Percentiles rank a stretch among this genome's conserved stretches.
These are phyloP conservation scores for Orthosia gothica DNA, from an alignment of 2,888 invertebrate genomes.

Conservation along the genomic window DNA sequence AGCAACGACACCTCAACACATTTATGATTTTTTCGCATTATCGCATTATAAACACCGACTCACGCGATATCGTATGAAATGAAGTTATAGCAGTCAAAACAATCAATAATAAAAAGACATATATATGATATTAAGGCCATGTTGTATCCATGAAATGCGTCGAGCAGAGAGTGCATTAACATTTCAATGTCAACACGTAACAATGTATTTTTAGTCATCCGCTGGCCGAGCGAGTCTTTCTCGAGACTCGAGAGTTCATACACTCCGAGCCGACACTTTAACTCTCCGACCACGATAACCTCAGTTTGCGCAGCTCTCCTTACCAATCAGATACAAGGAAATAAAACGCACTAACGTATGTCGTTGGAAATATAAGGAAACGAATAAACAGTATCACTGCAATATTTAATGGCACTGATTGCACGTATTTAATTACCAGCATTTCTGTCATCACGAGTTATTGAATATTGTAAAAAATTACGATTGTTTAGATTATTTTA, in stretches of 20 bases:
- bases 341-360: conserved; percentile 60
- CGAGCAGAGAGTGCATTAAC: conserved; percentile 89
- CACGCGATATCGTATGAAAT: conserved; percentile 76
- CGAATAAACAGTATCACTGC: conserved; percentile 82
- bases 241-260: conserved; percentile 70
- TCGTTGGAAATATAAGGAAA: conserved; percentile 78
- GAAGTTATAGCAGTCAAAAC: conserved; percentile 84
- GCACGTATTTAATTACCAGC: conserved; percentile 79
- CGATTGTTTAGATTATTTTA: conserved; percentile 50
- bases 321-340: conserved; percentile 70
- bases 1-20: conserved; percentile 80
- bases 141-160: conserved; percentile 84
- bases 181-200: conserved; percentile 91
- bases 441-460: conserved; percentile 79
- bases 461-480: conserved; percentile 65
- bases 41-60: conserved; percentile 76
- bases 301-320: conserved; percentile 61
- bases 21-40: conserved; percentile 79
- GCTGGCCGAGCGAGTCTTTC: conserved; percentile 83
- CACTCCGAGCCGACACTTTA: conserved; percentile 65
- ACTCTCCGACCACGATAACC: conserved; percentile 69
- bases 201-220: conserved; percentile 89
- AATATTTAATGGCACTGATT: conserved; percentile 80
- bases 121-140: conserved; percentile 67
- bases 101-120: conserved; percentile 83